phyloP scores from a whole-genome alignment of 2,797 vertebrate species.

The Borostomias antarcticus region DNA sequence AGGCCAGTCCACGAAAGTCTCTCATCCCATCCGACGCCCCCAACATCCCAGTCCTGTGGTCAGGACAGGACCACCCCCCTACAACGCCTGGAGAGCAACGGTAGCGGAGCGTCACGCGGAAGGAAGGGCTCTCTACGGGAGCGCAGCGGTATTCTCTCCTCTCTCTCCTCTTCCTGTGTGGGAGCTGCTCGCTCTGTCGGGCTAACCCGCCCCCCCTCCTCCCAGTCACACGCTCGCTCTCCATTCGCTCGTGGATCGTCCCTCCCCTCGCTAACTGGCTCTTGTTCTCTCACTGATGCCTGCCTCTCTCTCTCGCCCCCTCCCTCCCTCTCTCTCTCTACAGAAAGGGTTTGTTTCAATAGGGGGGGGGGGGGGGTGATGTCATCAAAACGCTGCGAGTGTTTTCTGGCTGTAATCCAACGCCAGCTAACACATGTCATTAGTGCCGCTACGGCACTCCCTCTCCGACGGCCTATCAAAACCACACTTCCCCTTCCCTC shows the following conservation, averaged over 20 bases:
- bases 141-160: constrained; percentile 65
- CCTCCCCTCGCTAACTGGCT: constrained; percentile 67
- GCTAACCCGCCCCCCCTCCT: constrained; percentile 36
- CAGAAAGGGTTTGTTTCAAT: constrained; percentile 64
- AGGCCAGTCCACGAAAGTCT: constrained; percentile 65
- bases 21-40: constrained; percentile 45
- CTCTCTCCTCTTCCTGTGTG: constrained; percentile 68
- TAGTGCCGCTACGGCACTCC: constrained; percentile 67
- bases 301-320: neutral
- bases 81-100: neutral
- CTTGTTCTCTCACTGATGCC: constrained; percentile 69
- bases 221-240: constrained; percentile 52
- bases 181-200: constrained; percentile 60
- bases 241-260: constrained; percentile 65
- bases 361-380: constrained; percentile 64
- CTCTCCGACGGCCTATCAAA: constrained; percentile 69
- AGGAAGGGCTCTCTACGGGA: constrained; percentile 63
- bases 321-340: constrained; percentile 30
- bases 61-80: constrained; percentile 28
- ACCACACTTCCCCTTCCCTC: constrained; percentile 73
- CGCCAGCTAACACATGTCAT: constrained; percentile 68
- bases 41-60: constrained; percentile 44
- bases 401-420: constrained; percentile 74
- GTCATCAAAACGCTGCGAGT: constrained; percentile 83
- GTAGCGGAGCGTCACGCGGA: constrained; percentile 36